These are phyloP conservation scores for Dendrophyllia cribrosa DNA, from an alignment of 64 coral and sea anemone genomes.

Conservation along the genomic window DNA sequence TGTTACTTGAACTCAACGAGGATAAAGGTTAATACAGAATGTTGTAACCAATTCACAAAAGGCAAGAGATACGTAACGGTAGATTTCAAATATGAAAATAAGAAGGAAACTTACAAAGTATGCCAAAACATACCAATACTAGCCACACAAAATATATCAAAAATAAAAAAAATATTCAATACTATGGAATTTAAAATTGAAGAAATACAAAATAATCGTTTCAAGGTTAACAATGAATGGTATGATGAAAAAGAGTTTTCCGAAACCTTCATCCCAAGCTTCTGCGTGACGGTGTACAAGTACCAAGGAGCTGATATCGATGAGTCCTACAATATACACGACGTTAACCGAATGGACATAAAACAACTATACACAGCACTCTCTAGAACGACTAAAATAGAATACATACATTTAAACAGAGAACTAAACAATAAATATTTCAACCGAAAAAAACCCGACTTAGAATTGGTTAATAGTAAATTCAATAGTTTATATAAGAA, in stretches of 20 bases:
- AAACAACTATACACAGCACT: conserved; percentile 46
- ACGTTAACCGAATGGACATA: conserved; percentile 33
- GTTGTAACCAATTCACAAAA: no score
- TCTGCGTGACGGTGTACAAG: conserved; percentile 48
- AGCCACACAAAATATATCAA: conserved; percentile 20
- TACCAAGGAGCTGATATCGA: conserved; percentile 44
- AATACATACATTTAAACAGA: conserved; percentile 19
- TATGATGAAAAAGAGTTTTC: conserved; percentile 7
- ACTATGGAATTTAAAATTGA: conserved; percentile 32
- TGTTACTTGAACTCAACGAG: no score
- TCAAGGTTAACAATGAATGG: not conserved
- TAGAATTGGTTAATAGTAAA: conserved; percentile 36
- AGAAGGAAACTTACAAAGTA: no score
- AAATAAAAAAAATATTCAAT: conserved; percentile 29
- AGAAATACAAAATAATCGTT: not conserved
- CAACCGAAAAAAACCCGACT: not conserved
- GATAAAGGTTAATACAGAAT: no score
- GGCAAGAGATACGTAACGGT: no score
- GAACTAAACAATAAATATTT: conserved; percentile 10
- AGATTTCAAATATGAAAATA: no score
- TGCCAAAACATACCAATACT: not conserved
- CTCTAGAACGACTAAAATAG: not conserved
- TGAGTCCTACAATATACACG: conserved; percentile 27
- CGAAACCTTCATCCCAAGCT: conserved; percentile 4
- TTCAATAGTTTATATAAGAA: conserved; percentile 16